These are phyloP conservation scores for Anarrhichthys ocellatus DNA, from an alignment of 2,113 vertebrate species.

Conservation along the genomic window DNA sequence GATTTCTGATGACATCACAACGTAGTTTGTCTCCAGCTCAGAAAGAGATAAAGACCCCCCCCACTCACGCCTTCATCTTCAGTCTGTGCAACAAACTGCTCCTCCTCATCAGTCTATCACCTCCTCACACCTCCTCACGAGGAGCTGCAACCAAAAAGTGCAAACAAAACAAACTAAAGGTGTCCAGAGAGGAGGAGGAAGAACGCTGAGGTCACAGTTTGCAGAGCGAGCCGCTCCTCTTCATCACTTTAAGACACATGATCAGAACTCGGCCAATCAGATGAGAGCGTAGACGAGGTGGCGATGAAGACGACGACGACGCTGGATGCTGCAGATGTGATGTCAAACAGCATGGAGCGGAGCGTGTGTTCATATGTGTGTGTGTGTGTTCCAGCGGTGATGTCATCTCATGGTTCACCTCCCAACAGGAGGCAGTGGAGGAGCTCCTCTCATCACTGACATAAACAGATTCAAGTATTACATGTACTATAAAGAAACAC, in stretches of 20 bases:
- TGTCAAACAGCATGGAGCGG: conserved; percentile 7
- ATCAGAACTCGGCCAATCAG: conserved; percentile 41
- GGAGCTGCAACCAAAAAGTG: not conserved
- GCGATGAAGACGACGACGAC: conserved; percentile 16
- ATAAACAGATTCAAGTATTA: not conserved
- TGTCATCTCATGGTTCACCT: conserved; percentile 65
- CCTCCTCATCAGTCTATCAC: not conserved
- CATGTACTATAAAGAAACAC: too few relatives aligned
- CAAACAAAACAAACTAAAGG: not conserved
- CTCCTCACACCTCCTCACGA: not conserved
- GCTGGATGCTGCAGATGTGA: not conserved
- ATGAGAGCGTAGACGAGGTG: conserved; percentile 40
- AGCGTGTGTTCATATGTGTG: not conserved
- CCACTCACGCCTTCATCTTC: too few relatives aligned
- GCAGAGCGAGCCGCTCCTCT: not conserved
- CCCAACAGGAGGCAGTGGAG: conserved; percentile 79
- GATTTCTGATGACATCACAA: too few relatives aligned
- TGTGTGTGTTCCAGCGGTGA: conserved; percentile 2
- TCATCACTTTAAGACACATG: conserved; percentile 7
- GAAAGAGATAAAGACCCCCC: too few relatives aligned
- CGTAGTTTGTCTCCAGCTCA: too few relatives aligned
- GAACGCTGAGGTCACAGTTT: not conserved
- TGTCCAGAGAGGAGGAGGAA: not conserved
- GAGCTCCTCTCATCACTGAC: conserved; percentile 79
- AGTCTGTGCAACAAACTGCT: not conserved